Evolutionary conservation across 2,888 invertebrate genomes (phyloP).

Genomic region (Nebria brevicollis): DNA sequence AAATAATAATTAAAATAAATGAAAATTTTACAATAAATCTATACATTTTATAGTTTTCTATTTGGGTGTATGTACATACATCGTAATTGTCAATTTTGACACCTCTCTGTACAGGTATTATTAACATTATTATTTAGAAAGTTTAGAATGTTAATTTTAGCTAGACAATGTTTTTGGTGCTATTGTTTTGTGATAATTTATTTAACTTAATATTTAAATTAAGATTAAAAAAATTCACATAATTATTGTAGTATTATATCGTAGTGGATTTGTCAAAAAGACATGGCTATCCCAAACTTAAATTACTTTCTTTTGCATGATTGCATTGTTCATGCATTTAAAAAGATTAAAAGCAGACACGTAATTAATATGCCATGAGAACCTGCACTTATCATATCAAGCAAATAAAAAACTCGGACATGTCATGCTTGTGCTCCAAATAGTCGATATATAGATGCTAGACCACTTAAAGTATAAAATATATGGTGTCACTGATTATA

Average conservation of each 20-base stretch:
- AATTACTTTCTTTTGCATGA: neutral
- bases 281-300: neutral
- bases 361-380: no score
- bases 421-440: no score
- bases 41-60: neutral
- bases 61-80: neutral
- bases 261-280: neutral
- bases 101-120: constrained; percentile 3
- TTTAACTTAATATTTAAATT: neutral
- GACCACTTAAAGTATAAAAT: no score
- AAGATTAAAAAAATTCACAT: constrained; percentile 4
- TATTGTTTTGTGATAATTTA: constrained; percentile 28
- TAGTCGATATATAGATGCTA: no score
- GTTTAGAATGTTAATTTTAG: constrained; percentile 22
- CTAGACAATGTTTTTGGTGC: constrained; percentile 16
- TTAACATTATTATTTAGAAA: constrained; percentile 26
- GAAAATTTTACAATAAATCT: neutral
- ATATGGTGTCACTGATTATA: no score
- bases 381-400: no score
- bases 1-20: neutral
- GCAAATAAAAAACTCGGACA: no score
- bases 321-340: neutral
- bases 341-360: neutral
- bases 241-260: constrained; percentile 12
- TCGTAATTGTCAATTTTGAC: constrained; percentile 7